Base-by-base conservation (phyloP, 2,888 invertebrate species). In the Linyphia triangularis region DNA sequence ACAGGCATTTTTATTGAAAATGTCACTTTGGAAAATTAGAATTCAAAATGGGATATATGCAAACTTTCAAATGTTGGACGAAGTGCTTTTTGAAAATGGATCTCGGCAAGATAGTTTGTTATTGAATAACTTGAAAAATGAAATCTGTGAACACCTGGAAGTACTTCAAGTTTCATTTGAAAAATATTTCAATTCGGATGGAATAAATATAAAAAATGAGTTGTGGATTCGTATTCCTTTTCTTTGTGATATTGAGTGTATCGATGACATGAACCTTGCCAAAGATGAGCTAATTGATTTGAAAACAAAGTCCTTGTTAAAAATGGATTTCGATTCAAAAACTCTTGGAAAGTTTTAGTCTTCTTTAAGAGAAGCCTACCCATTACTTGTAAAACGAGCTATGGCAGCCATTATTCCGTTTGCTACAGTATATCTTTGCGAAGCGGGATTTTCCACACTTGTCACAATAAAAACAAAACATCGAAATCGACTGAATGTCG, bases 11-110 rank as follows among this genome's bases (percentile, higher is more conserved):
- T 82, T 82, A 82, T 82, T 9, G 82, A 82, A 82, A 82, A 59
- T 82, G 70, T 70, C 70, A 61, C 70, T 82, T 61, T 82, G 82
- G 70, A 82, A 82, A 82, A 82, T 70, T 82, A 82, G 70, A 82
- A 82, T 70, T 82, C 59, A 70, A 82, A 70, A 70, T 82, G 82
- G 70, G 70, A 82, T 82, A 82, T 82, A 70, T 70, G 82, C 70
- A 82, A 82, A 82, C 82, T 82, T 70, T 82, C 70, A 82, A 82
- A 82, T 82, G 82, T 70, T 82, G 70, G 82, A 82, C 59, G 59
- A 82, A 72, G 59, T 37, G 70, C 70, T 59, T 70, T 70, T 59
- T 82, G 61, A 82, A 82, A 82, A 70, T 59, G 82, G 37, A 70
- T 82, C 40, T 70, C 37, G 70, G 37, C 33, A 70, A 70, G 70